Conservation (phyloP, 2,888 invertebrate genomes). For the Microplitis manilae region DNA sequence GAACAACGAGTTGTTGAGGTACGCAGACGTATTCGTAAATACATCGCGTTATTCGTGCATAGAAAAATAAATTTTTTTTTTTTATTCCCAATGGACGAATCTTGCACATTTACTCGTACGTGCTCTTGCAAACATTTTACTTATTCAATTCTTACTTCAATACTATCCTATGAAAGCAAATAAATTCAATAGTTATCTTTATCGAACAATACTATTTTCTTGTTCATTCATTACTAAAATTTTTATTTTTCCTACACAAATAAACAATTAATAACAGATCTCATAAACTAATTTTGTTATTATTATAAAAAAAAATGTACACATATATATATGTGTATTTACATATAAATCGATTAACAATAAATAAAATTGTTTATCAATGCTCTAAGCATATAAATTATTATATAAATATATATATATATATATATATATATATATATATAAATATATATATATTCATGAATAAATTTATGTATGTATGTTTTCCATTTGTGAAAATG, state of each 20-base stretch:
- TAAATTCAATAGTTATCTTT: slow-evolving; percentile 14
- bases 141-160: not conserved
- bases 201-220: too few species aligned
- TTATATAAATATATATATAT: not conserved
- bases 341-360: too few species aligned
- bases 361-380: too few species aligned
- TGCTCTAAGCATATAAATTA: too few species aligned
- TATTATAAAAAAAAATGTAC: too few species aligned
- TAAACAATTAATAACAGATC: too few species aligned
- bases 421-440: slow-evolving; percentile 10
- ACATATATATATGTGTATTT: too few species aligned
- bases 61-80: slow-evolving; percentile 8
- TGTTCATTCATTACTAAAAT: too few species aligned
- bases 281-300: too few species aligned
- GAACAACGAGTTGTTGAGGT: slow-evolving; percentile 1
- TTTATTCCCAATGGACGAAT: slow-evolving; percentile 10
- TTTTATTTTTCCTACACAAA: too few species aligned
- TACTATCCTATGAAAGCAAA: not conserved
- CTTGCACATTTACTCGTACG: slow-evolving; percentile 1
- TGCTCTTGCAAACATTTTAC: not conserved
- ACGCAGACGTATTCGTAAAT: slow-evolving; percentile 3
- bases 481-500: slow-evolving; percentile 15
- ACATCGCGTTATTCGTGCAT: not conserved
- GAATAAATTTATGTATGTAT: slow-evolving; percentile 4
- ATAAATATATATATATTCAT: not conserved